These are phyloP conservation scores for Phanerotoma sp. DNA, from an alignment of 2,888 invertebrate species.

Conservation along the genomic window DNA sequence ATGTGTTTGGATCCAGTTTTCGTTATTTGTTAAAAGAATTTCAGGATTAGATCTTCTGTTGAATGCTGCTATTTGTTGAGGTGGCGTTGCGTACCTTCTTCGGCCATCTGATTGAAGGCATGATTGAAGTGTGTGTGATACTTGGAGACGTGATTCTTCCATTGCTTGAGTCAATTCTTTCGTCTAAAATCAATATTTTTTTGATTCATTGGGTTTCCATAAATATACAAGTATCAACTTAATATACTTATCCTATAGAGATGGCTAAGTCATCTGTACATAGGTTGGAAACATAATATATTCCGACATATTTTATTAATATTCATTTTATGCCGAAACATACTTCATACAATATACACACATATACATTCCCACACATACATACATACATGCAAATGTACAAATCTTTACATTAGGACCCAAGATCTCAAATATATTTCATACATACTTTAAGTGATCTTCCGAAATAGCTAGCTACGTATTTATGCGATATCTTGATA, in stretches of 20 bases:
- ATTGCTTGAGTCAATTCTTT: slow-evolving; percentile 74
- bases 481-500: too few species aligned
- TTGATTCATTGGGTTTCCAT: too few species aligned
- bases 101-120: slow-evolving; percentile 82
- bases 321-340: too few species aligned
- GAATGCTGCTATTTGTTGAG: slow-evolving; percentile 86
- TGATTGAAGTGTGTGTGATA: slow-evolving; percentile 83
- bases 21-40: slow-evolving; percentile 61
- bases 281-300: too few species aligned
- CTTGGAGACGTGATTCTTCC: slow-evolving; percentile 80
- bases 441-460: too few species aligned
- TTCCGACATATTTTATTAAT: neutral
- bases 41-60: slow-evolving; percentile 80
- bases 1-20: slow-evolving; percentile 67
- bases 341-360: too few species aligned
- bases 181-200: slow-evolving; percentile 56
- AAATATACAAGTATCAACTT: neutral
- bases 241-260: neutral
- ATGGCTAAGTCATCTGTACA: too few species aligned
- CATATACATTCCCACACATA: too few species aligned
- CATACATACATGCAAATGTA: too few species aligned
- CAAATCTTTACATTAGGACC: too few species aligned
- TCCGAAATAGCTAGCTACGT: too few species aligned
- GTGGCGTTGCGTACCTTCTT: slow-evolving; percentile 80
- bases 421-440: too few species aligned